Conservation (phyloP, 1,140 invertebrate genomes). For the Cydia splendana region DNA sequence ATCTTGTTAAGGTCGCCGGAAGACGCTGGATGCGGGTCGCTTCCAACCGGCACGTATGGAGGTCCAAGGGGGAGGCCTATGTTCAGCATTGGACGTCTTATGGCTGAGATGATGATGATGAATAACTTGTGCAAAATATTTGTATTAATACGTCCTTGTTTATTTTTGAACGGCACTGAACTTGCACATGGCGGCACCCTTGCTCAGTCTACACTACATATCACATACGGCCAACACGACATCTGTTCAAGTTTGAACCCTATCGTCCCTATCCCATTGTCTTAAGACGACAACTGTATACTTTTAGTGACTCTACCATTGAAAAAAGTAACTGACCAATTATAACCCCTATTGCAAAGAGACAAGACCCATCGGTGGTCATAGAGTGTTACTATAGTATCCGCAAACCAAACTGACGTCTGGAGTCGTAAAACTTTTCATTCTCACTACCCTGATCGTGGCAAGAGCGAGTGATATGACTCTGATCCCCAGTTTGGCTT, state of each 20-base stretch:
- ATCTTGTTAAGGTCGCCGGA: too few relatives aligned
- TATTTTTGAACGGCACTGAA: slow-evolving; percentile 3
- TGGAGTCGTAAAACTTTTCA: too few relatives aligned
- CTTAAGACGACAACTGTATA: not conserved
- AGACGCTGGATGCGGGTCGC: too few relatives aligned
- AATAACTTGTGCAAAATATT: not conserved
- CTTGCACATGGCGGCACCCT: not conserved
- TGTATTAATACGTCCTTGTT: slow-evolving; percentile 3
- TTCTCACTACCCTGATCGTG: too few relatives aligned
- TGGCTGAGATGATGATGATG: too few relatives aligned
- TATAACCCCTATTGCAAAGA: not conserved
- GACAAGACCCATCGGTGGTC: not conserved
- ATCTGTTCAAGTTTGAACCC: not conserved
- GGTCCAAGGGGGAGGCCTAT: too few relatives aligned
- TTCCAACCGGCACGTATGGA: too few relatives aligned
- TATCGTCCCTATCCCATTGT: not conserved
- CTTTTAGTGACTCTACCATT: not conserved
- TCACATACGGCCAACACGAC: not conserved
- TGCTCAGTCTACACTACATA: not conserved
- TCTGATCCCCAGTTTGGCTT: too few relatives aligned
- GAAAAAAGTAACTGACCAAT: not conserved
- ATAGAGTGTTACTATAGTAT: not conserved
- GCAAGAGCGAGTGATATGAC: too few relatives aligned
- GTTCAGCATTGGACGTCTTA: too few relatives aligned
- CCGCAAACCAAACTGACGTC: too few relatives aligned